Evolutionary conservation across 2,113 vertebrate species (phyloP), one percentile per base, ranked within the genome.

Genomic region (Heterocephalus glaber): DNA sequence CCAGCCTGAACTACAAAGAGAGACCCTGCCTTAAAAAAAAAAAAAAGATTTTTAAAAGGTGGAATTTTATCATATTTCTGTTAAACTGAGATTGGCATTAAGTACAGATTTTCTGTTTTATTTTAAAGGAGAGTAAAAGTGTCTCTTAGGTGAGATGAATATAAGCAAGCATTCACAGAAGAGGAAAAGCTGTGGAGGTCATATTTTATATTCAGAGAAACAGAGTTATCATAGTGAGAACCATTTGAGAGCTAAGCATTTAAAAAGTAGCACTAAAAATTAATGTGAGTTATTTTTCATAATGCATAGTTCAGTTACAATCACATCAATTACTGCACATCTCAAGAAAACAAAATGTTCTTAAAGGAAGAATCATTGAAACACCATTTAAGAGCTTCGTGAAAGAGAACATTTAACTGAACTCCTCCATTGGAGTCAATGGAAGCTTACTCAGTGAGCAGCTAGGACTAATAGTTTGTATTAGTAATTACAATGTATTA

Each of bases 401-500:
- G 7, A 5, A 89, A 72, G 49, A 80, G 52, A 79, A 20, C n/a
- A 49, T 49, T 2, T 74, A 28, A 41, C 41, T 80, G 28, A 97
- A 13, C 68, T 80, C 35, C n/a, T 4, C 38, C 35, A 35, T 1
- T 92, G 44, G 38, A 56, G 81, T 76, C 61, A 94, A 79, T 93
- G 41, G 82, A 89, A 47, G 28, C 19, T 92, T 52, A 90, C 28
- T 92, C 47, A 41, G 10, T 72, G 33, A 19, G 88, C 19, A 60
- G n/a, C 33, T 90, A 68, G 94, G 86, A 52, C 22, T 52, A 81
- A 94, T 52, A 68, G 1, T 86, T 90, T 61, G 86, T 90, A 92
- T 89, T 80, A 63, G 33, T 54, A 93, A 91, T 81, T 14, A n/a
- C 54, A 54, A 41, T 79, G 19, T 17, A 74, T 63, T 79, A 79